These are phyloP conservation scores for Coecobrya sp. DNA, from an alignment of 2,888 invertebrate genomes.

Conservation along the genomic window DNA sequence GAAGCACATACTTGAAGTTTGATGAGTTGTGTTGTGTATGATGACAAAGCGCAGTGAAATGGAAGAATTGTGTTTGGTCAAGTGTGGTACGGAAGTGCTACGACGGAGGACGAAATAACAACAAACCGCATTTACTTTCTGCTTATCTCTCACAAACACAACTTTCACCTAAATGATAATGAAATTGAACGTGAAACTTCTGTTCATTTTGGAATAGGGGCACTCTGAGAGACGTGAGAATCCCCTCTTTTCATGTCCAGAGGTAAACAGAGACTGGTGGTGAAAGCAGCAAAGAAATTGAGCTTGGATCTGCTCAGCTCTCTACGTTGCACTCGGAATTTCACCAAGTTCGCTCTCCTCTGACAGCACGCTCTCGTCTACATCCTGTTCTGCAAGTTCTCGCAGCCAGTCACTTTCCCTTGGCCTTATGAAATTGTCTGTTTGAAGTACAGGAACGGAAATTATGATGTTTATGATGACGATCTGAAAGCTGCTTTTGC, in stretches of 20 bases:
- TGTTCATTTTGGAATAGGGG: neutral
- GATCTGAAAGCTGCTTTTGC: too few species aligned
- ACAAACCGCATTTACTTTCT: neutral
- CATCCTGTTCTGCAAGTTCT: too few species aligned
- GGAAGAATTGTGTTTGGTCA: neutral
- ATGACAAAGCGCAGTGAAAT: neutral
- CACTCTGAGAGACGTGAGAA: neutral
- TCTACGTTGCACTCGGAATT: too few species aligned
- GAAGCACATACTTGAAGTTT: neutral
- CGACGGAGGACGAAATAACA: neutral
- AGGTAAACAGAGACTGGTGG: neutral
- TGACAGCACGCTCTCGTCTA: too few species aligned
- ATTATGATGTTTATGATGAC: too few species aligned
- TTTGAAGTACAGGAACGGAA: too few species aligned
- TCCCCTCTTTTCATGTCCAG: neutral
- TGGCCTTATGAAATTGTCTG: too few species aligned
- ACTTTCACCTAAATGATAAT: too few species aligned
- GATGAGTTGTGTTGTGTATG: constrained; percentile 10
- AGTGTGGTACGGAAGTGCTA: neutral
- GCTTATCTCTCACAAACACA: neutral
- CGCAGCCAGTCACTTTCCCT: too few species aligned
- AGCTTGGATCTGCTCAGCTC: too few species aligned
- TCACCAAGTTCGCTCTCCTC: too few species aligned
- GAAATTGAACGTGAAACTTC: too few species aligned
- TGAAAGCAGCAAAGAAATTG: neutral